Evolutionary conservation across 92 coral and sea anemone species (phyloP), one percentile per base, ranked within the genome.

Genomic region (Nematostella vectensis): DNA sequence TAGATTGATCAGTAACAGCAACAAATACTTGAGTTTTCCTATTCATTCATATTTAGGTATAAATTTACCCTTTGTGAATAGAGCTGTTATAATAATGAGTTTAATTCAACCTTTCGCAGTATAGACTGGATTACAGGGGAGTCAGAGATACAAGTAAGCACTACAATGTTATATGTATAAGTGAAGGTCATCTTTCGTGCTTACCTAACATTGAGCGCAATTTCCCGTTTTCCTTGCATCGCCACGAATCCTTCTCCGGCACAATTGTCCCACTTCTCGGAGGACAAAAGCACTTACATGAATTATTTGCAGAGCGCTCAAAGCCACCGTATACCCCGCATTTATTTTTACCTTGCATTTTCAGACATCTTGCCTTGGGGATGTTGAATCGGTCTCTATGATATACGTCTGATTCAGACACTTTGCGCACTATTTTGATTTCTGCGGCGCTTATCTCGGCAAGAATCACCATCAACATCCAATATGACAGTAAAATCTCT

Each of bases 301-400:
- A 55, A 36, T 66, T 66, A 8, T 21, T 42, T 4, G 63, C 42
- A 39, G 43, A 24, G 3, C 72, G 63, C 21, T 66, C 72, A 44
- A 66, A 66, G 1, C 72, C 72, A 4, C 63, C 72, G 21, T 66
- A 66, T 4, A 26, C 15, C 11, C 55, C 63, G 45, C 72, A 66
- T 45, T 48, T 54, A 17, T 66, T 66, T 0, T 52, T 51, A 15
- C 57, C 51, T n/a, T 52, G 19, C 8, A 66, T 66, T 21, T 54
- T 59, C 15, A 56, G 31, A 26, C 72, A 66, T 45, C 29, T 66
- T 2, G 63, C 39, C 13, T 55, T 36, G 19, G 55, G 62, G 27
- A 66, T 66, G 47, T 66, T 66, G 47, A 66, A 66, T 16, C 63
- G 44, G 29, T 66, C 72, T 42, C 27, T 66, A 56, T 66, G 72